Percentiles rank a stretch among this genome's conserved stretches.
Conservation (phyloP, 2,113 vertebrate genomes). For the Nesoenas mayeri region DNA sequence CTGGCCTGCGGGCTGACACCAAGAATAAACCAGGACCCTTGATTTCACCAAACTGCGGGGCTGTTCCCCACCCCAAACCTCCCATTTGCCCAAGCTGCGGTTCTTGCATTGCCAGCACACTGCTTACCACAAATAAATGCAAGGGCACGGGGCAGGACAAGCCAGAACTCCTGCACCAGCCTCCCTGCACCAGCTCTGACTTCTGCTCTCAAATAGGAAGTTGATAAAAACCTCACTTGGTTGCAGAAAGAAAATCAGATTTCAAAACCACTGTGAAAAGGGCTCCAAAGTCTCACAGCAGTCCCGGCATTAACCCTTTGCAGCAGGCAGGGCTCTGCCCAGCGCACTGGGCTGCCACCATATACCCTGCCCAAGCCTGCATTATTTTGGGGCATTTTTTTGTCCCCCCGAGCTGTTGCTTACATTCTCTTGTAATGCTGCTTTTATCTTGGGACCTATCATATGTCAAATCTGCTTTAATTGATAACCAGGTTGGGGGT, state of each 20-base stretch:
- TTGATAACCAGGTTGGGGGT: not conserved
- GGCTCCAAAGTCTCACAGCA: not conserved
- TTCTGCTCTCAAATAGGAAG: constrained; percentile 63
- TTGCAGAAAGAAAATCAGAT: constrained; percentile 58
- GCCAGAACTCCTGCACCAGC: not conserved
- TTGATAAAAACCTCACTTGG: constrained; percentile 36
- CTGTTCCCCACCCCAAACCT: not conserved
- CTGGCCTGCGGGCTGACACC: no score
- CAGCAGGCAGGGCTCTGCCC: not conserved
- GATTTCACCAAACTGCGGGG: accelerated
- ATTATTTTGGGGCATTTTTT: not conserved
- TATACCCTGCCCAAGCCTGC: not conserved
- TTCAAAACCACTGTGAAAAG: constrained; percentile 19
- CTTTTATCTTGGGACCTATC: not conserved
- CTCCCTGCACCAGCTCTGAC: not conserved
- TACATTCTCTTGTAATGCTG: not conserved
- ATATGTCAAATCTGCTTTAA: not conserved
- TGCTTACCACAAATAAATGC: not conserved
- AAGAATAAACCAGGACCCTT: not conserved
- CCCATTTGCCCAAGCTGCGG: not conserved
- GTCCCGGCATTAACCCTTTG: constrained; percentile 25
- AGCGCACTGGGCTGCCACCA: not conserved
- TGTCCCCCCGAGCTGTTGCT: not conserved
- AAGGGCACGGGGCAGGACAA: not conserved
- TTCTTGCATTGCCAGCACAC: not conserved